Evolutionary conservation across 2,797 vertebrate species (phyloP).

Genomic region (Rhinophrynus dorsalis): DNA sequence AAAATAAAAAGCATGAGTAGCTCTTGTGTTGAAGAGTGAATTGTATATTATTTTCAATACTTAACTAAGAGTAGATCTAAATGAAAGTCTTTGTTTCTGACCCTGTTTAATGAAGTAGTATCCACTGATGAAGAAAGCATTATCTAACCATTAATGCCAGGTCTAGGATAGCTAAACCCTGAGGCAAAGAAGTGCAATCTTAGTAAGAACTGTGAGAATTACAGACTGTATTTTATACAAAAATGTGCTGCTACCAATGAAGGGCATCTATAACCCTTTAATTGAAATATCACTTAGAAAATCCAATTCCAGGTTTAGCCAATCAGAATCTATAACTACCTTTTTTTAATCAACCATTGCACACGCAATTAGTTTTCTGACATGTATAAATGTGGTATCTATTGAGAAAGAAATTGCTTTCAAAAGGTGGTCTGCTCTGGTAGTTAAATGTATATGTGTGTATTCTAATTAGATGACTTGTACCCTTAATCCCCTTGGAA

Average conservation of each 20-base stretch:
- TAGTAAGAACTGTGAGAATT: constrained; percentile 4
- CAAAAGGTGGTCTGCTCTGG: too few species aligned
- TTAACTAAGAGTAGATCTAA: too few species aligned
- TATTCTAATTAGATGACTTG: too few species aligned
- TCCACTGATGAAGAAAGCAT: constrained; percentile 8
- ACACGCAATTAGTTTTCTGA: constrained; percentile 18
- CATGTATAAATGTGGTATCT: constrained; percentile 4
- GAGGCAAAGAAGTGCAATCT: constrained; percentile 23
- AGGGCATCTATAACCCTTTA: constrained; percentile 25
- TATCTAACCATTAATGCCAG: constrained; percentile 26
- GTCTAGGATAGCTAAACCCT: constrained; percentile 8
- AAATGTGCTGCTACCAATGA: constrained; percentile 7
- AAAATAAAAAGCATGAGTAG: too few species aligned
- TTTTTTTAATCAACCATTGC: constrained; percentile 21
- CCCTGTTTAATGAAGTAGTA: constrained; percentile 17
- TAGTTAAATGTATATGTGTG: too few species aligned
- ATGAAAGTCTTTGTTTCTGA: neutral
- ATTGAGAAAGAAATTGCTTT: constrained; percentile 21
- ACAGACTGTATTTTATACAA: constrained; percentile 13
- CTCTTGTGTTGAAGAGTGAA: too few species aligned
- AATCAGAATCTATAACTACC: constrained; percentile 2
- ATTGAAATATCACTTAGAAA: constrained; percentile 30
- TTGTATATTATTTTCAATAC: too few species aligned
- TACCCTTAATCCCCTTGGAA: too few species aligned
- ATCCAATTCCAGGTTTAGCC: constrained; percentile 25